Evolutionary conservation across 1,140 invertebrate species (phyloP).

Genomic region (Eupristina koningsbergeri): DNA sequence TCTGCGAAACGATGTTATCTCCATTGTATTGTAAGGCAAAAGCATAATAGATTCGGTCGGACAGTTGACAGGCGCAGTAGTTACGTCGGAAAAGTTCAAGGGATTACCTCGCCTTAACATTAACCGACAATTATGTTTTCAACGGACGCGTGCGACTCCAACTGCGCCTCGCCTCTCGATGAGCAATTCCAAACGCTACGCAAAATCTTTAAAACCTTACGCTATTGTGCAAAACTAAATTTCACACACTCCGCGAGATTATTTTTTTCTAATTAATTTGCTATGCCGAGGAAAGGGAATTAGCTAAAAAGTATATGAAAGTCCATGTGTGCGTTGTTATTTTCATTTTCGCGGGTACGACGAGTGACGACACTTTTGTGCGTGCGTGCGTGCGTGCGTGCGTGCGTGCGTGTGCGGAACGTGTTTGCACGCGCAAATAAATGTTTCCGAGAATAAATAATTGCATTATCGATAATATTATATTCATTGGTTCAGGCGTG

Average conservation of each 20-base stretch:
- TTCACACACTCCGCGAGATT: neutral
- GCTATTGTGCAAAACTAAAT: slow-evolving; percentile 17
- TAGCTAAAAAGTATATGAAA: neutral
- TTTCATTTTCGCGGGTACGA: neutral
- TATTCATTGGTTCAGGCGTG: too few species aligned
- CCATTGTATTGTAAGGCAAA: slow-evolving; percentile 7
- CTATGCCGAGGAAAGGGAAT: neutral
- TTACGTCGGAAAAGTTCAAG: slow-evolving; percentile 3
- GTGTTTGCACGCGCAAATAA: too few species aligned
- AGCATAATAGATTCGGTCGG: slow-evolving; percentile 10
- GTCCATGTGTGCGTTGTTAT: neutral
- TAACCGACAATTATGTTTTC: slow-evolving; percentile 22
- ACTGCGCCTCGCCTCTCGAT: neutral
- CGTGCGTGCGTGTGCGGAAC: too few species aligned
- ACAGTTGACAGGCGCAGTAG: neutral
- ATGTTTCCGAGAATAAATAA: too few species aligned
- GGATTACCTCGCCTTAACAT: slow-evolving; percentile 17
- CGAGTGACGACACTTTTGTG: neutral
- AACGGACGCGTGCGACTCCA: neutral
- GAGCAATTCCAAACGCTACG: neutral
- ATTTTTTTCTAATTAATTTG: neutral
- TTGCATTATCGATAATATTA: too few species aligned
- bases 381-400: too few species aligned
- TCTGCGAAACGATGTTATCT: slow-evolving; percentile 7
- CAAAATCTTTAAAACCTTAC: slow-evolving; percentile 1